These are phyloP conservation scores for Vollenhovia emeryi DNA, from an alignment of 1,140 invertebrate genomes.

Conservation along the genomic window DNA sequence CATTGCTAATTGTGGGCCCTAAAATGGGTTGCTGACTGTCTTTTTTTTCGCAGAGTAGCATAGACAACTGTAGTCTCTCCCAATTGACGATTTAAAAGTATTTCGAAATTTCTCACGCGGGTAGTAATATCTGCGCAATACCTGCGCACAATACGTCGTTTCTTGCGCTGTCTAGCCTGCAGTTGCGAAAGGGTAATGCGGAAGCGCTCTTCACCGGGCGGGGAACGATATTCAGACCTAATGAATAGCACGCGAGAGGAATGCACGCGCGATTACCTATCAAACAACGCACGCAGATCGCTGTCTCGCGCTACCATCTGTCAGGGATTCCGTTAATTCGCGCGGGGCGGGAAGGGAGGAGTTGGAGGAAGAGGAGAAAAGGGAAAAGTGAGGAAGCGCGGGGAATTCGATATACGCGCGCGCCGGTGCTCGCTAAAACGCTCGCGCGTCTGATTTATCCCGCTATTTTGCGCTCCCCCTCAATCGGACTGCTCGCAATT, in stretches of 20 bases:
- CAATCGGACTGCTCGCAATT: conserved; percentile 37
- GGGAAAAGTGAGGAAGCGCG: neutral
- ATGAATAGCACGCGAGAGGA: conserved; percentile 24
- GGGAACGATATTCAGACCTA: conserved; percentile 18
- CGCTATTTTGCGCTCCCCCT: conserved; percentile 34
- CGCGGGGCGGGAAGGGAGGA: too few species aligned
- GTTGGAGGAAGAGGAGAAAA: too few species aligned
- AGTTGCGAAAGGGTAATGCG: conserved; percentile 12
- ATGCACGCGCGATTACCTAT: neutral
- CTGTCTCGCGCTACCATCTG: conserved; percentile 37
- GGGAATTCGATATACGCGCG: conserved; percentile 39
- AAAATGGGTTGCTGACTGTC: too few species aligned
- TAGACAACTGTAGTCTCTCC: too few species aligned
- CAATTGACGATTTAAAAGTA: neutral
- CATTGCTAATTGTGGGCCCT: too few species aligned
- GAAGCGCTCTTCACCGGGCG: neutral
- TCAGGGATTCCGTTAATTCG: conserved; percentile 41
- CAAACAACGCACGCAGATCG: conserved; percentile 22
- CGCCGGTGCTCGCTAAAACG: conserved; percentile 18
- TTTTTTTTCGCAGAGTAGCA: too few species aligned
- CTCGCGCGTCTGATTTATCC: conserved; percentile 32
- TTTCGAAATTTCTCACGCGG: neutral
- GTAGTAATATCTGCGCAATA: neutral
- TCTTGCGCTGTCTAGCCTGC: neutral
- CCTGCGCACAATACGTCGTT: neutral